phyloP scores from a whole-genome alignment of 2,113 vertebrate genomes.

The Martes martes region DNA sequence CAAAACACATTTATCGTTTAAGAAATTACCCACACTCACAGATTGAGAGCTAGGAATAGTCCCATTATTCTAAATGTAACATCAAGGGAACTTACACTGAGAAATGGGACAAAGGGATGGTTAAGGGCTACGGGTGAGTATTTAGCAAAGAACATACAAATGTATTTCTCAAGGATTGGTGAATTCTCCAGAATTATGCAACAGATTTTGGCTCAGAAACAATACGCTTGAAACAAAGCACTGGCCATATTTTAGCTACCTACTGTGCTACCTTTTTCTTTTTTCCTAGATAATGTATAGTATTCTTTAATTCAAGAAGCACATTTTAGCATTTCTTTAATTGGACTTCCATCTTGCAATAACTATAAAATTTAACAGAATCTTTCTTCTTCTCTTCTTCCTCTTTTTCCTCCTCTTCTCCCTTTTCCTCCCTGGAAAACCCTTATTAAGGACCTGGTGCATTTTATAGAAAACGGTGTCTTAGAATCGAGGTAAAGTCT shows the following conservation, averaged over 20 bases:
- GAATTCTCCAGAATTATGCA: background rate
- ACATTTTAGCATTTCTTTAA: background rate
- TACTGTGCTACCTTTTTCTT: background rate
- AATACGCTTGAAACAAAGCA: background rate
- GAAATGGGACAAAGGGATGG: background rate
- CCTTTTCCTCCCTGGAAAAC: background rate
- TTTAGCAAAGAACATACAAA: background rate
- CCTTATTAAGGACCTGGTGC: background rate
- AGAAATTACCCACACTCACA: background rate
- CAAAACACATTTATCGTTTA: background rate
- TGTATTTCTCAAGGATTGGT: background rate
- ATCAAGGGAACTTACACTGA: constrained; percentile 3
- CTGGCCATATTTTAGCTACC: background rate
- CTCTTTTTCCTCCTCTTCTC: background rate
- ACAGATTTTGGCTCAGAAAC: background rate
- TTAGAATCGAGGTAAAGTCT: background rate
- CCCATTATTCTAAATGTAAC: background rate
- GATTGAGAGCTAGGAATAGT: background rate
- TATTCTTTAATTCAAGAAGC: background rate
- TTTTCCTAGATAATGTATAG: background rate
- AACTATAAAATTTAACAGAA: background rate
- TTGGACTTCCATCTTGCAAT: background rate
- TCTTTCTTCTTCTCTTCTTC: background rate
- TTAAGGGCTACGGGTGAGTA: background rate
- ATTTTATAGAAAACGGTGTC: background rate